Conservation (phyloP, 2,888 invertebrate genomes). For the Harpalus rufipes region DNA sequence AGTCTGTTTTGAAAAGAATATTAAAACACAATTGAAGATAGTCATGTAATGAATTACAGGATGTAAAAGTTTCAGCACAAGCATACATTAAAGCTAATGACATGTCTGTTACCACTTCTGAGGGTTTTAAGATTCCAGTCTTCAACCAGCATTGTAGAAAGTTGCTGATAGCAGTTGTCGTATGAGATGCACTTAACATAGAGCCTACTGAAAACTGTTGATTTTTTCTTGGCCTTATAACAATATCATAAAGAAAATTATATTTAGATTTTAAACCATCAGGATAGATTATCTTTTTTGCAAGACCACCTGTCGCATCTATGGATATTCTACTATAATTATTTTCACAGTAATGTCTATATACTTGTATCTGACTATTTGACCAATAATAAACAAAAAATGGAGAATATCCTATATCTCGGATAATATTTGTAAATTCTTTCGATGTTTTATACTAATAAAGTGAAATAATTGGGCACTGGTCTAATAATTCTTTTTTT, state of each 20-base stretch:
- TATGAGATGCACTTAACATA: slow-evolving; percentile 24
- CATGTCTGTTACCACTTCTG: slow-evolving; percentile 40
- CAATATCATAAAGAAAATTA: slow-evolving; percentile 30
- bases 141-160: slow-evolving; percentile 13
- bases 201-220: slow-evolving; percentile 27
- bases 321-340: slow-evolving; percentile 20
- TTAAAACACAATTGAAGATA: slow-evolving; percentile 29
- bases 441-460: not conserved
- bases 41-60: slow-evolving; percentile 8
- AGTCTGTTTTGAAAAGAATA: not conserved
- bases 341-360: not conserved
- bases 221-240: slow-evolving; percentile 21
- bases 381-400: slow-evolving; percentile 21
- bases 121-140: slow-evolving; percentile 10
- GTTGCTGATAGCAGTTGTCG: slow-evolving; percentile 22
- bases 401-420: slow-evolving; percentile 20
- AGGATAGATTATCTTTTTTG: slow-evolving; percentile 24
- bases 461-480: slow-evolving; percentile 8
- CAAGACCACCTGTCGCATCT: slow-evolving; percentile 10
- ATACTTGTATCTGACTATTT: slow-evolving; percentile 15
- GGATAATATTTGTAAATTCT: slow-evolving; percentile 9
- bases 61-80: slow-evolving; percentile 33
- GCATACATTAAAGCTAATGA: slow-evolving; percentile 44
- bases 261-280: slow-evolving; percentile 22
- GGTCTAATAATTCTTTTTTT: slow-evolving; percentile 34